Percentiles rank a stretch among this genome's conserved stretches.
Evolutionary conservation across 2,888 invertebrate species (phyloP).

Genomic region (Dugesia japonica): DNA sequence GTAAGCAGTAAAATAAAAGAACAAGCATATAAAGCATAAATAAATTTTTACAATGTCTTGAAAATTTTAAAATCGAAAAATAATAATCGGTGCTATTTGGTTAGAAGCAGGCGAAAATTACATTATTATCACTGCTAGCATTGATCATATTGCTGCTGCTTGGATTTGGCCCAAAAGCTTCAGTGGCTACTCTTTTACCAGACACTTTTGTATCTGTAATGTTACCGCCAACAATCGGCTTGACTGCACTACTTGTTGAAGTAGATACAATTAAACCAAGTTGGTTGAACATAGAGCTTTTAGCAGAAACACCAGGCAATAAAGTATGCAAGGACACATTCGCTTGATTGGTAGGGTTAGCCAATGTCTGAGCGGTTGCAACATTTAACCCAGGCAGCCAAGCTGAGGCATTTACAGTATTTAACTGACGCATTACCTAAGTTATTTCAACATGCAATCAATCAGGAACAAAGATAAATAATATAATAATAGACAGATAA

Average conservation of each 20-base stretch:
- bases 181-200: conserved; percentile 4
- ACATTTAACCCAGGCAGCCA: conserved; percentile 16
- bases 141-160: conserved; percentile 13
- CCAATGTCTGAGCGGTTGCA: conserved; percentile 3
- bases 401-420: conserved; percentile 11
- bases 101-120: conserved; percentile 7
- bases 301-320: conserved; percentile 16
- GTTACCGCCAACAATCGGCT: neutral
- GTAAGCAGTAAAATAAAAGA: neutral
- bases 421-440: conserved; percentile 16
- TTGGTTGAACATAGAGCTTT: conserved; percentile 12
- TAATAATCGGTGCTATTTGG: conserved; percentile 12
- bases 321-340: conserved; percentile 15
- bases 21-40: conserved; percentile 3
- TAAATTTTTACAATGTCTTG: neutral
- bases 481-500: neutral
- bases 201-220: neutral
- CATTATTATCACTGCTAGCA: conserved; percentile 9
- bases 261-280: conserved; percentile 20
- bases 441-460: conserved; percentile 20
- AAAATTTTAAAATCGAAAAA: no score
- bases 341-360: conserved; percentile 13
- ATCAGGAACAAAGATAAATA: neutral
- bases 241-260: neutral
- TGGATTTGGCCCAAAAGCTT: neutral